Evolutionary conservation across 2,113 vertebrate species (phyloP).

Genomic region (Peromyscus maniculatus): DNA sequence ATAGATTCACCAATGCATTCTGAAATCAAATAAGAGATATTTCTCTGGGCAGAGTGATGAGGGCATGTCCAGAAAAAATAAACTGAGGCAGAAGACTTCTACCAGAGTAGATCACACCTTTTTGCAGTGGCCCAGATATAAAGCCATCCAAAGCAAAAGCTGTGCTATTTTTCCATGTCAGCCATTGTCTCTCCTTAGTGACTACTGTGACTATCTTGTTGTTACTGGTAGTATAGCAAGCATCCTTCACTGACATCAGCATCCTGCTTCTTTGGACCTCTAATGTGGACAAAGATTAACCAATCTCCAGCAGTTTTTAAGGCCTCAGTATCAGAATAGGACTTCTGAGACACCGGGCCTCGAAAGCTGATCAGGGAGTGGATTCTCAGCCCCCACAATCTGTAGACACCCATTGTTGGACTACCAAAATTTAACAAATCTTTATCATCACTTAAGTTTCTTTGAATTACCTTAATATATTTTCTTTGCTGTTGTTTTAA

Average conservation of each 20-base stretch:
- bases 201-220: not conserved
- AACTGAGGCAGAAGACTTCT: not conserved
- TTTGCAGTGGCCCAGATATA: not conserved
- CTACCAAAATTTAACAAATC: not conserved
- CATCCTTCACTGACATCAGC: not conserved
- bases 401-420: not conserved
- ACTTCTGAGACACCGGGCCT: not conserved
- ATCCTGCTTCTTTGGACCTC: not conserved
- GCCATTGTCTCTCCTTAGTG: not conserved
- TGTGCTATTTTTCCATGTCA: not conserved
- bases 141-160: not conserved
- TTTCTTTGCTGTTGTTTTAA: not conserved
- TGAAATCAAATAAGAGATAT: not conserved
- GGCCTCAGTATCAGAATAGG: not conserved
- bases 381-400: not conserved
- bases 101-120: not conserved
- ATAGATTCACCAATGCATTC: not conserved
- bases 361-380: not conserved
- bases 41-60: not conserved
- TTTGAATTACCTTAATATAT: not conserved
- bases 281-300: not conserved
- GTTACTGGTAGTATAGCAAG: not conserved
- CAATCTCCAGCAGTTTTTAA: not conserved
- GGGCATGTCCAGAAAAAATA: not conserved
- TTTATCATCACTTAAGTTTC: not conserved